Evolutionary conservation across 2,888 invertebrate species (phyloP).

Genomic region (Heliconius ethilla): DNA sequence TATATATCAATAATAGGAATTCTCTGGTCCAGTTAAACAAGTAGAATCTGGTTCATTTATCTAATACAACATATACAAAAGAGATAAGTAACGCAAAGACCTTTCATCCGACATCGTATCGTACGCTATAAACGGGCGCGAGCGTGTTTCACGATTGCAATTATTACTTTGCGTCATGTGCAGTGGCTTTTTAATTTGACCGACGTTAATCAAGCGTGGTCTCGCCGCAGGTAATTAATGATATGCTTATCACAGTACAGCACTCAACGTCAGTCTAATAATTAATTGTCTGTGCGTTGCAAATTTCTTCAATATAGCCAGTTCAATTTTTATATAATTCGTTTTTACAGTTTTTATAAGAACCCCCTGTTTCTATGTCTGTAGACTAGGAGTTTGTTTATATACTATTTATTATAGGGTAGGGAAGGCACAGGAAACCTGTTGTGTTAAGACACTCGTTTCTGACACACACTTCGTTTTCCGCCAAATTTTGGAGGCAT

Average conservation of each 20-base stretch:
- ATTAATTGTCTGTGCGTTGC: constrained; percentile 11
- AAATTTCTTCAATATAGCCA: neutral
- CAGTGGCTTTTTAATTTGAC: constrained; percentile 47
- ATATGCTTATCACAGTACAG: constrained; percentile 28
- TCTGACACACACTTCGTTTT: no score
- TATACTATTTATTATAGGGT: no score
- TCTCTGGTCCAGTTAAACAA: neutral
- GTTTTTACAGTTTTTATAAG: neutral
- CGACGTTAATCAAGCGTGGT: constrained; percentile 38
- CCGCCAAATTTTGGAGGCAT: no score
- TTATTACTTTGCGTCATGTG: constrained; percentile 33
- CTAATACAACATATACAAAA: neutral
- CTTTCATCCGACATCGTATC: neutral
- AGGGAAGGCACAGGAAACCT: no score
- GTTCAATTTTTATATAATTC: neutral
- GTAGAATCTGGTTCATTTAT: neutral
- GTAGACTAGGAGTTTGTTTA: neutral
- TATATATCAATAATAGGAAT: neutral
- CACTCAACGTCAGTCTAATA: constrained; percentile 21
- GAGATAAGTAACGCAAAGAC: neutral
- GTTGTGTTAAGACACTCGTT: no score
- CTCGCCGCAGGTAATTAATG: constrained; percentile 30
- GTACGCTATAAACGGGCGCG: neutral
- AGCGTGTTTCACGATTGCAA: constrained; percentile 17
- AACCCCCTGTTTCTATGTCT: neutral